phyloP scores from a whole-genome alignment of 2,888 invertebrate genomes.

The Andrena flavipes region DNA sequence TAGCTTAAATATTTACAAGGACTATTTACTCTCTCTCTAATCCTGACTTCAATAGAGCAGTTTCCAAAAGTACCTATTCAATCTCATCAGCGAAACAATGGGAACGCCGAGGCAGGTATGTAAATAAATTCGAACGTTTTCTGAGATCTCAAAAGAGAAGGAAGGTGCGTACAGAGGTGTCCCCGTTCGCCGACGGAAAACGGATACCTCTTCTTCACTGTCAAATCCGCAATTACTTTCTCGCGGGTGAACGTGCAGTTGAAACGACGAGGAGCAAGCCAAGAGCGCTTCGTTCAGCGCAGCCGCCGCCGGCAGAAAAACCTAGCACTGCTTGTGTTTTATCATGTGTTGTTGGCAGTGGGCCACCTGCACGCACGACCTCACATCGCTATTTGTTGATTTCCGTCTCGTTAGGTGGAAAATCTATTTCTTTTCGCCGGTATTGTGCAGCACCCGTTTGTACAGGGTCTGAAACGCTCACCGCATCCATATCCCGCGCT shows the following conservation, averaged over 20 bases:
- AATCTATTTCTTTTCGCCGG: slow-evolving; percentile 81
- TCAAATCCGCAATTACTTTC: slow-evolving; percentile 43
- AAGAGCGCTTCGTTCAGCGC: slow-evolving; percentile 52
- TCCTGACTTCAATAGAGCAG: background rate
- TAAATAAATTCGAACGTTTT: background rate
- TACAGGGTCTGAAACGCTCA: slow-evolving; percentile 44
- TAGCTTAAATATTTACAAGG: no score
- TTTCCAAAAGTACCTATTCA: background rate
- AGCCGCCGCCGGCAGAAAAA: slow-evolving; percentile 46
- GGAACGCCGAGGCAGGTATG: no score
- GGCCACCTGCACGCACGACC: slow-evolving; percentile 77
- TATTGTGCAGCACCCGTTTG: slow-evolving; percentile 65
- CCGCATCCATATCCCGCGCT: slow-evolving; percentile 46
- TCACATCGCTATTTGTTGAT: slow-evolving; percentile 79
- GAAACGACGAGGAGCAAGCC: slow-evolving; percentile 47
- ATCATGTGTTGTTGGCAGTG: slow-evolving; percentile 77
- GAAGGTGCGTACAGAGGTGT: background rate
- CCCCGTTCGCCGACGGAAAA: background rate
- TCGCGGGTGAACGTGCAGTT: slow-evolving; percentile 36
- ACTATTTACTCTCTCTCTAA: no score
- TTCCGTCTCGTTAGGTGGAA: slow-evolving; percentile 82
- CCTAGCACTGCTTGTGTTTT: slow-evolving; percentile 70
- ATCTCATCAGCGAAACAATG: no score
- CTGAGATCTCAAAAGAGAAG: background rate
- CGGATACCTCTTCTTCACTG: background rate